Base-by-base conservation (phyloP, 2,888 invertebrate genomes). In the Agonopterix arenella region DNA sequence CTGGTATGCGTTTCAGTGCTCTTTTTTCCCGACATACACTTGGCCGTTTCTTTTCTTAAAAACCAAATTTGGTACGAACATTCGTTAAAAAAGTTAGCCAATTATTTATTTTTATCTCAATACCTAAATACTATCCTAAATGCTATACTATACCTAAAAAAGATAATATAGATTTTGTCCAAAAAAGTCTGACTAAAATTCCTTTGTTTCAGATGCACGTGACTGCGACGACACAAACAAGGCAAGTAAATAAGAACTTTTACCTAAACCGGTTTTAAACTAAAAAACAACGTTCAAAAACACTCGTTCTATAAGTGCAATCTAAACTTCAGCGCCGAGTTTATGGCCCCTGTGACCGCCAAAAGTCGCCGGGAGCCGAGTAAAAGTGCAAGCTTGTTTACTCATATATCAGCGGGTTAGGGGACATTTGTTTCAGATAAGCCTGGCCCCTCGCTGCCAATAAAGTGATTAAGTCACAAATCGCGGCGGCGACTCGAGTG, bases 381-480 rank as follows among this genome's bases (percentile, higher is more conserved):
- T 73, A 81, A 85, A 86, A 86, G 84, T 86, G 88, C 88, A 86
- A 84, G 81, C 82, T 77, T 85, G 86, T 88, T 86, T 82, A 84
- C 83, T 75, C 84, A 75, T 86, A 86, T 84, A 86, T 86, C 86
- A 84, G 74, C 64, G 65, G 57, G 68, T 72, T 64, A 67, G 68
- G 71, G 75, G 80, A 75, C 76, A 76, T 84, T 84, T 80, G 84
- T 84, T 85, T 80, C 75, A 83, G 88, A 89, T 89, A 89, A 88
- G 80, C 69, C 64, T 54, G 59, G 78, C 83, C 88, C 89, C 89
- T 70, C 74, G 84, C 84, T 80, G 83, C 84, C 88, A 85, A 89
- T 89, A 89, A 88, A 89, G 88, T 85, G 89, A 89, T 89, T 89
- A 89, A 89, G 86, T 83, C 88, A 83, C 89, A 89, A 89, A 89